A percentile compares a stretch with the other conserved stretches of the same genome.
These are phyloP conservation scores for Drosophila bunnanda DNA, from an alignment of 2,888 invertebrate species.

Conservation along the genomic window DNA sequence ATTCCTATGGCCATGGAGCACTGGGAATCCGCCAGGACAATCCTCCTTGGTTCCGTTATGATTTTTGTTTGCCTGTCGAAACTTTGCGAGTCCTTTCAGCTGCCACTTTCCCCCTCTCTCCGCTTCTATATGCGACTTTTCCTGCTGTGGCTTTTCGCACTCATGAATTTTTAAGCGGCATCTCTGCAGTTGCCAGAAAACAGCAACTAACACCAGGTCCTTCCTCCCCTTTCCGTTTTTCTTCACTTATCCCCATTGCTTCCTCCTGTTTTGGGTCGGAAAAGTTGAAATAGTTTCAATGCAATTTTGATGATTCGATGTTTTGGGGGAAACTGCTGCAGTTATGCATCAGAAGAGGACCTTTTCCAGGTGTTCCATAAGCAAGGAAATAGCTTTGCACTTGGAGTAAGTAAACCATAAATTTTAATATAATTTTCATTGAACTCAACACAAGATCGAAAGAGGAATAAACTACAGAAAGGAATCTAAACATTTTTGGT, in stretches of 20 bases:
- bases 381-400: slow-evolving; percentile 25
- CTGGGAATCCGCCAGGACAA: slow-evolving; percentile 30
- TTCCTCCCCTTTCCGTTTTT: not conserved
- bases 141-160: slow-evolving; percentile 72
- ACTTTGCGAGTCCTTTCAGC: slow-evolving; percentile 42
- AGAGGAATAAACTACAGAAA: not conserved
- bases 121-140: slow-evolving; percentile 36
- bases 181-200: slow-evolving; percentile 68
- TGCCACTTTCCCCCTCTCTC: not conserved
- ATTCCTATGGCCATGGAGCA: slow-evolving; percentile 24
- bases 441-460: not conserved
- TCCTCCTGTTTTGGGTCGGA: slow-evolving; percentile 43
- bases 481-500: not conserved
- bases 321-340: slow-evolving; percentile 46
- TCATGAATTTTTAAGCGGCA: slow-evolving; percentile 77
- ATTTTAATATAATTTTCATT: no score
- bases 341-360: not conserved
- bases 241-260: not conserved
- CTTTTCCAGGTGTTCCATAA: slow-evolving; percentile 29
- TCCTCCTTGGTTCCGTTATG: slow-evolving; percentile 48
- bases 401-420: not conserved
- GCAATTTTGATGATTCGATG: slow-evolving; percentile 79
- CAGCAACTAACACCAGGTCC: slow-evolving; percentile 63
- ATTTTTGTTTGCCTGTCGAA: slow-evolving; percentile 54
- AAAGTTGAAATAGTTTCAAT: slow-evolving; percentile 72